These are phyloP conservation scores for Agriopis leucophaearia DNA, from an alignment of 2,888 invertebrate genomes.

Conservation along the genomic window DNA sequence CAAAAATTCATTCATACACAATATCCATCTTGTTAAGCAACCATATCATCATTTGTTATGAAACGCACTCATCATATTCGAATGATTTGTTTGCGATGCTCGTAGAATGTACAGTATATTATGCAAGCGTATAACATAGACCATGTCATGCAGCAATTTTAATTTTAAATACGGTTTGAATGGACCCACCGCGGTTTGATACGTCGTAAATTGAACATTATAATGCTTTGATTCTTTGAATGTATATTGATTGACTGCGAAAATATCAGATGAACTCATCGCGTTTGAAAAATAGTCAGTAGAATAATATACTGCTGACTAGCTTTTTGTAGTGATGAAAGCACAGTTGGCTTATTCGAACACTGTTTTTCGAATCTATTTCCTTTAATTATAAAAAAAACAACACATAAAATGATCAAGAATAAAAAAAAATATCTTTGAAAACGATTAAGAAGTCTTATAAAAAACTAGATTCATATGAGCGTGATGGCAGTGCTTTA, in stretches of 20 bases:
- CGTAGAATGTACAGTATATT: slow-evolving; percentile 39
- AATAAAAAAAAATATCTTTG: too few species aligned
- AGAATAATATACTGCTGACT: slow-evolving; percentile 2
- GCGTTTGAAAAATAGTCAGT: slow-evolving; percentile 13
- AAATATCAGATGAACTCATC: slow-evolving; percentile 26
- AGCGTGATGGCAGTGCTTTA: not conserved
- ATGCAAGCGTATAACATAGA: slow-evolving; percentile 32
- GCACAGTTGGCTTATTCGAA: too few species aligned
- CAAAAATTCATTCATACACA: slow-evolving; percentile 70
- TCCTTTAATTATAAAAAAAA: too few species aligned
- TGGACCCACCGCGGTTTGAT: slow-evolving; percentile 45
- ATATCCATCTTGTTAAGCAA: slow-evolving; percentile 79
- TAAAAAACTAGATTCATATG: too few species aligned
- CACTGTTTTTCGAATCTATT: too few species aligned
- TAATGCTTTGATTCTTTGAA: slow-evolving; percentile 31
- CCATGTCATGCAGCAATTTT: slow-evolving; percentile 42
- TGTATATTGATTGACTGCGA: slow-evolving; percentile 29
- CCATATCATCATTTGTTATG: slow-evolving; percentile 73
- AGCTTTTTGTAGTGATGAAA: too few species aligned
- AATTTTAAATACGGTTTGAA: slow-evolving; percentile 47
- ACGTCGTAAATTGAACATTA: slow-evolving; percentile 33
- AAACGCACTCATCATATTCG: slow-evolving; percentile 56
- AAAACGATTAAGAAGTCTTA: too few species aligned
- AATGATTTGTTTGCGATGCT: slow-evolving; percentile 50
- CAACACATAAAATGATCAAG: too few species aligned